Conservation (phyloP, 2,113 vertebrate species). For the Ellobius talpinus region DNA sequence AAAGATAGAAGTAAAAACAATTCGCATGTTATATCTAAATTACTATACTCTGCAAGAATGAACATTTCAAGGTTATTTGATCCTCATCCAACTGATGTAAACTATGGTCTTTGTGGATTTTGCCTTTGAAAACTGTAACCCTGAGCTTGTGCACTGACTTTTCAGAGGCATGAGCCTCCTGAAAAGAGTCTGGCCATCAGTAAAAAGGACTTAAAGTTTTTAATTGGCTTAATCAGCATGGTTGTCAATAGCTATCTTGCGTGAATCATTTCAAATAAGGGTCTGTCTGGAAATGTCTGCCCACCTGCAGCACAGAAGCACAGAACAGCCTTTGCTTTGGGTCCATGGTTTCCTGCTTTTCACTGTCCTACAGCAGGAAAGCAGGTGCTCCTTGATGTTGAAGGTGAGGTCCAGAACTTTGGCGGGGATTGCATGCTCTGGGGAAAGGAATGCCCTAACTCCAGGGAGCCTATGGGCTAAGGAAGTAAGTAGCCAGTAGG, state of each 20-base stretch:
- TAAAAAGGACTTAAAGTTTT: neutral
- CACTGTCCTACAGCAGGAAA: neutral
- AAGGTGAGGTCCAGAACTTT: neutral
- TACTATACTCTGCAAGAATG: neutral
- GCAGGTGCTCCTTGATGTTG: neutral
- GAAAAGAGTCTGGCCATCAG: too few relatives aligned
- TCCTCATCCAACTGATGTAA: neutral
- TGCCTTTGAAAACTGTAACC: neutral
- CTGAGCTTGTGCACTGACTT: neutral
- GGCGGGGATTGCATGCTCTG: neutral
- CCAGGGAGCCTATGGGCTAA: neutral
- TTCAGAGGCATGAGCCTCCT: neutral
- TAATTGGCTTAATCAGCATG: neutral
- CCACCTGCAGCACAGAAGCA: neutral
- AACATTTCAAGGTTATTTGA: neutral
- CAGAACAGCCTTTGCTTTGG: neutral
- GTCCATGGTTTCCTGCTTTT: neutral
- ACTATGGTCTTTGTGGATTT: neutral
- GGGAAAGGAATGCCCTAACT: neutral
- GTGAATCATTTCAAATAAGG: neutral
- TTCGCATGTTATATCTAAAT: neutral
- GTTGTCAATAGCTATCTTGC: neutral
- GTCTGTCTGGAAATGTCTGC: neutral
- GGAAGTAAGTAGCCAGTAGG: neutral
- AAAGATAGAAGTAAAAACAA: neutral